phyloP scores from a whole-genome alignment of 30 jellyfish, hydroid and myxozoan species.

The Hydractinia echinata region DNA sequence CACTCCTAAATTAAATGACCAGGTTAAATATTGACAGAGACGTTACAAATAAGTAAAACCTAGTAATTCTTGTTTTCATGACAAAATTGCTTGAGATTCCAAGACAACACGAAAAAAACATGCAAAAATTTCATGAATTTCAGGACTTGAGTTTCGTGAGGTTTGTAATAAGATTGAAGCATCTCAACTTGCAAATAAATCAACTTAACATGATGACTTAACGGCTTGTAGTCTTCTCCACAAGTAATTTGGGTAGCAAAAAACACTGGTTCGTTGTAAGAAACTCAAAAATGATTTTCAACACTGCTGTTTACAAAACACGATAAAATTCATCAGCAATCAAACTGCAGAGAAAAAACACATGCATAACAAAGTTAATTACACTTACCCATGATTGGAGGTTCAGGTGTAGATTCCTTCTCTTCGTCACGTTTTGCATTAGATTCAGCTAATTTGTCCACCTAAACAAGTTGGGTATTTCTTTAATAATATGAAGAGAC shows the following conservation, averaged over 20 bases:
- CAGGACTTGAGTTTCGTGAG: no score
- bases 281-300: no score
- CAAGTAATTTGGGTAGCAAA: not conserved
- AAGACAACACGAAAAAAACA: no score
- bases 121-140: no score
- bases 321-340: not conserved
- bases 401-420: conserved; percentile 90
- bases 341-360: not conserved
- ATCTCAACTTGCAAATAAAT: no score
- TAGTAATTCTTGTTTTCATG: no score
- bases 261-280: no score
- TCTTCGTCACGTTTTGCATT: conserved; percentile 91
- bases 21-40: not conserved
- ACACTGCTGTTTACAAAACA: no score
- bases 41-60: not conserved
- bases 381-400: conserved; percentile 67
- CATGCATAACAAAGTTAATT: not conserved
- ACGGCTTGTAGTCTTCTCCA: no score
- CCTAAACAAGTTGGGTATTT: conserved; percentile 34
- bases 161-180: no score
- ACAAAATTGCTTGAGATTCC: no score
- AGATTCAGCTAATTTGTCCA: conserved; percentile 89
- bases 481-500: not conserved
- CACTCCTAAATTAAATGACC: conserved; percentile 47
- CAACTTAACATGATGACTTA: no score